phyloP scores from a whole-genome alignment of 2,113 vertebrate species.

The Indicator maculatus region DNA sequence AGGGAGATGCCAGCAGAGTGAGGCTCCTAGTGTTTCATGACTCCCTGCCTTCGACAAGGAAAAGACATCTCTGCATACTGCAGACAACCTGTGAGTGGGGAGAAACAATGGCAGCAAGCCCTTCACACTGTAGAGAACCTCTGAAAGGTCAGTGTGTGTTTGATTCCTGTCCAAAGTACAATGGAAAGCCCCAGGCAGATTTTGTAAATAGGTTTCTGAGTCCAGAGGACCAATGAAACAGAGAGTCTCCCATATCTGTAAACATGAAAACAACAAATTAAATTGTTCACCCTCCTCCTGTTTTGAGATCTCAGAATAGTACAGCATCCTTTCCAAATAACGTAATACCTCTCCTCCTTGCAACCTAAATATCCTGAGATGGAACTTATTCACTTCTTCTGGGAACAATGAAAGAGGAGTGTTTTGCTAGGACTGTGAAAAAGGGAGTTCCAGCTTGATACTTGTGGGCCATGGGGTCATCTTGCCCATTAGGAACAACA shows the following conservation, averaged over 20 bases:
- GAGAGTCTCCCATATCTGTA: background rate
- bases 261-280: background rate
- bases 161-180: background rate
- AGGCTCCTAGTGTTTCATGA: accelerated
- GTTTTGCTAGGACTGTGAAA: background rate
- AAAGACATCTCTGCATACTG: accelerated
- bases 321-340: background rate
- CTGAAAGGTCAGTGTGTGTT: background rate
- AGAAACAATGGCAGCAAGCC: background rate
- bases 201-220: background rate
- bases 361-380: conserved; percentile 17
- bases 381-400: conserved; percentile 15
- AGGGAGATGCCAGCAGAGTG: background rate
- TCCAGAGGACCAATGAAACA: background rate
- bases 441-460: background rate
- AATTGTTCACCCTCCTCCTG: background rate
- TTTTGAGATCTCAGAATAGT: conserved; percentile 40
- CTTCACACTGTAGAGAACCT: background rate
- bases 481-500: background rate
- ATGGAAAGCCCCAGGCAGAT: background rate
- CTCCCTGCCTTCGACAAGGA: accelerated
- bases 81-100: accelerated
- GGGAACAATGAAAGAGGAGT: background rate
- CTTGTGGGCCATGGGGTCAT: background rate
- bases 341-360: background rate